phyloP scores from a whole-genome alignment of 2,888 invertebrate species.

The Drosophila anomalata region DNA sequence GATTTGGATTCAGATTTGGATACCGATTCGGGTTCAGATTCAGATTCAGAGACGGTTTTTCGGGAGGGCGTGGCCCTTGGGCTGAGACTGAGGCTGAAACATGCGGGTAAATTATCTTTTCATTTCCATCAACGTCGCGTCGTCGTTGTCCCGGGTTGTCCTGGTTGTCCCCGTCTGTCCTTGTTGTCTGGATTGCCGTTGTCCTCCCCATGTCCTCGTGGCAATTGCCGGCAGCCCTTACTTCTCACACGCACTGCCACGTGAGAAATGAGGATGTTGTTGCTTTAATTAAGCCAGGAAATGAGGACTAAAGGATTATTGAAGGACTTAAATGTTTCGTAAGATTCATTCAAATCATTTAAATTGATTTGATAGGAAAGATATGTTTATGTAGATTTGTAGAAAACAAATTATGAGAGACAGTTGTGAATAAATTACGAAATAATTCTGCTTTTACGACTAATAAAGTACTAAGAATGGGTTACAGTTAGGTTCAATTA shows the following conservation, averaged over 20 bases:
- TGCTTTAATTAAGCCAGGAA: neutral
- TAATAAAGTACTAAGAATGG: no score
- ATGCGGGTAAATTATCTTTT: constrained; percentile 79
- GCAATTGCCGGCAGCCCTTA: constrained; percentile 44
- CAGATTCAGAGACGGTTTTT: constrained; percentile 16
- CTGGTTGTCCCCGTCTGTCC: constrained; percentile 20
- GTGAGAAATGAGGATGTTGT: neutral
- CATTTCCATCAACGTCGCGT: constrained; percentile 59
- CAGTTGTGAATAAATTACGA: neutral
- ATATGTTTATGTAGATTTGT: no score
- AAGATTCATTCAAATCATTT: neutral
- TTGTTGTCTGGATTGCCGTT: constrained; percentile 29
- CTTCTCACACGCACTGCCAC: constrained; percentile 13
- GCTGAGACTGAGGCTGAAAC: constrained; percentile 44
- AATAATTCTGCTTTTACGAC: no score
- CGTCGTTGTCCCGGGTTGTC: constrained; percentile 35
- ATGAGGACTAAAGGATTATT: neutral
- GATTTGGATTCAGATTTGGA: constrained; percentile 13
- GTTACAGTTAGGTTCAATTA: no score
- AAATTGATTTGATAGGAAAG: no score
- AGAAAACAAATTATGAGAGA: neutral
- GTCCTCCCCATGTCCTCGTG: constrained; percentile 39
- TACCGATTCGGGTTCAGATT: constrained; percentile 8
- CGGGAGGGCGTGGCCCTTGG: constrained; percentile 41
- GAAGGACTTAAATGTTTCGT: neutral